These are phyloP conservation scores for Meghimatium bilineatum DNA, from an alignment of 2,888 invertebrate genomes.

Conservation along the genomic window DNA sequence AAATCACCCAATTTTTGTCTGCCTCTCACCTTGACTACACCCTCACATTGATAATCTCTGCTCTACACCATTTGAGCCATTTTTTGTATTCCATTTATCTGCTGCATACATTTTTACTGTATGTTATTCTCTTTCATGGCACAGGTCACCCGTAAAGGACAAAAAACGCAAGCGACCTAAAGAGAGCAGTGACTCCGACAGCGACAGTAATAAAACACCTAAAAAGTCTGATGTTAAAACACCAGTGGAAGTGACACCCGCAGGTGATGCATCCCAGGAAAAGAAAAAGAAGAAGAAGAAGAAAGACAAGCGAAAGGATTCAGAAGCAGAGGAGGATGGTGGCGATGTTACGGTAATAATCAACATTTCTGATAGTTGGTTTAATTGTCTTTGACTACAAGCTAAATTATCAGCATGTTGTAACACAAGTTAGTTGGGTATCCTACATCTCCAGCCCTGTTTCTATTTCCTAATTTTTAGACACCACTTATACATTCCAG, in stretches of 20 bases:
- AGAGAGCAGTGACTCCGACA: conserved; percentile 23
- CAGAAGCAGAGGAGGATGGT: conserved; percentile 15
- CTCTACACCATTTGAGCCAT: too few species aligned
- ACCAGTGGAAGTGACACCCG: conserved; percentile 20
- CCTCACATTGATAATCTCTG: too few species aligned
- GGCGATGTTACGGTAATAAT: conserved; percentile 9
- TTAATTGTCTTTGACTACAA: too few species aligned
- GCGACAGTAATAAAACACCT: conserved; percentile 18
- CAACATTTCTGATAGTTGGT: background rate
- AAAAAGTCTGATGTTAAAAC: conserved; percentile 13
- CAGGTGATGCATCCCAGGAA: conserved; percentile 37
- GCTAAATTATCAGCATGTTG: too few species aligned
- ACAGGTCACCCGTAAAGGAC: conserved; percentile 17
- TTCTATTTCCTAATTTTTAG: too few species aligned
- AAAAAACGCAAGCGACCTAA: conserved; percentile 21
- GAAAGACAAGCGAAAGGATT: conserved; percentile 39
- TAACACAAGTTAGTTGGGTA: too few species aligned
- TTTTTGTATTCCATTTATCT: too few species aligned
- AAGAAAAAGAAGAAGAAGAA: conserved; percentile 47
- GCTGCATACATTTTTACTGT: too few species aligned
- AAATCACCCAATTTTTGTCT: too few species aligned
- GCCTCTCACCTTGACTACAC: too few species aligned
- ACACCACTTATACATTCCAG: too few species aligned
- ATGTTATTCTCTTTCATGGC: background rate
- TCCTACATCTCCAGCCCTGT: too few species aligned